phyloP scores from a whole-genome alignment of 2,797 vertebrate genomes.

The Cossypha niveicapilla region DNA sequence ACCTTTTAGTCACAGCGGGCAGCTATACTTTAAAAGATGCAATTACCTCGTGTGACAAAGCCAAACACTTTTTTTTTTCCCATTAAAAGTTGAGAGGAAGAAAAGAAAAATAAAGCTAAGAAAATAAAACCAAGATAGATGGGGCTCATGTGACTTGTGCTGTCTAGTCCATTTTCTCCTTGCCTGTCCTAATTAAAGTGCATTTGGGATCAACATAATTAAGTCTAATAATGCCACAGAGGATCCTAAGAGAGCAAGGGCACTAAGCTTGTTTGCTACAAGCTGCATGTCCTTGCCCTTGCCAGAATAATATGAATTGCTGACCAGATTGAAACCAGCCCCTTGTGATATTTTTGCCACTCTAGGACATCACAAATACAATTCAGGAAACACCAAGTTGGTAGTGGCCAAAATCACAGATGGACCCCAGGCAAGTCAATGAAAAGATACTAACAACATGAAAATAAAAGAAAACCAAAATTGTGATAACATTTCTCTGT shows the following conservation, averaged over 20 bases:
- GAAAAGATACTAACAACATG: not conserved
- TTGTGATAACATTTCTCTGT: not conserved
- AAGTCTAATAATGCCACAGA: not conserved
- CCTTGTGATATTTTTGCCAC: not conserved
- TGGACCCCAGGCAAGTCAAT: not conserved
- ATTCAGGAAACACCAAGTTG: not conserved
- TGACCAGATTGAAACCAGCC: not conserved
- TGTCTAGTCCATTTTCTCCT: not conserved
- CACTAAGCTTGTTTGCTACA: not conserved
- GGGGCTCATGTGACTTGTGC: not conserved
- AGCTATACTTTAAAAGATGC: conserved; percentile 9
- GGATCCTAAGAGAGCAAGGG: not conserved
- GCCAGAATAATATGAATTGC: not conserved
- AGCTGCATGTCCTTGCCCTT: not conserved
- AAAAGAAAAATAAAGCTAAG: not conserved
- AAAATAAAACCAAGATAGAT: not conserved
- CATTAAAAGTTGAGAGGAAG: not conserved
- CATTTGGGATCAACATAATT: conserved; percentile 4
- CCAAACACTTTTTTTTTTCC: not conserved
- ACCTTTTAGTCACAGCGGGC: not conserved
- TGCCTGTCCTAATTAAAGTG: not conserved
- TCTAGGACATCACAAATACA: not conserved
- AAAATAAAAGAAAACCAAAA: not conserved
- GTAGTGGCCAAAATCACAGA: not conserved
- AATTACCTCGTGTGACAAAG: conserved; percentile 31